Evolutionary conservation across 2,797 vertebrate genomes (phyloP).

Genomic region (Cryptoprocta ferox): DNA sequence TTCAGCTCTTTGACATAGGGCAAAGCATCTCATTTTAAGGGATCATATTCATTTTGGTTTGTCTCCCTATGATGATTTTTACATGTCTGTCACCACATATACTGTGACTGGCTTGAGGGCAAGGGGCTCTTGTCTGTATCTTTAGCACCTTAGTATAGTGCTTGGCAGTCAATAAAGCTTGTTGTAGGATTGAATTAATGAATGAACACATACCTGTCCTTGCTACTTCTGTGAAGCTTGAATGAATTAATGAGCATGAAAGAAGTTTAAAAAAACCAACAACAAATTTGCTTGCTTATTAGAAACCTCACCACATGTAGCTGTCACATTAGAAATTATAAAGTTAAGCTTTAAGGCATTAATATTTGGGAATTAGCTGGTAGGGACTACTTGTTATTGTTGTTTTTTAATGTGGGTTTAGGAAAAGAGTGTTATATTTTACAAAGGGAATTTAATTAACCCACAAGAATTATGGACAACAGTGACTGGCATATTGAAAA

Average conservation of each 20-base stretch:
- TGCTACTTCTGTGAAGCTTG: background rate
- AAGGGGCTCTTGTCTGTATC: background rate
- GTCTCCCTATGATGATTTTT: background rate
- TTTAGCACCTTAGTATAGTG: background rate
- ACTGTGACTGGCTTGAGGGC: background rate
- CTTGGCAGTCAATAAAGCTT: background rate
- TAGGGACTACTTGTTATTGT: background rate
- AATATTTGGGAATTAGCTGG: background rate
- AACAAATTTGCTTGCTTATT: constrained; percentile 36
- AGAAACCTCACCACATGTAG: constrained; percentile 5
- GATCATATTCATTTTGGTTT: background rate
- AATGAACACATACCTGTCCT: background rate
- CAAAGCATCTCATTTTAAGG: background rate
- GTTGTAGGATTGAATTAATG: background rate
- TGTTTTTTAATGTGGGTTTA: background rate
- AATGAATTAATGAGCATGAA: constrained; percentile 41
- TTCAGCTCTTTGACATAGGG: background rate
- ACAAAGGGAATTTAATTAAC: constrained; percentile 52
- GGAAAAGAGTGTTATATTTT: background rate
- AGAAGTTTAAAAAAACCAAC: background rate
- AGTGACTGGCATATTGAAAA: background rate
- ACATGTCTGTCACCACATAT: background rate
- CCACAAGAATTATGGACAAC: background rate
- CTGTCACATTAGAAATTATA: constrained; percentile 54
- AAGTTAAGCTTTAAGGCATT: constrained; percentile 39